phyloP scores from a whole-genome alignment of 2,888 invertebrate genomes.

The Tineola bisselliella region DNA sequence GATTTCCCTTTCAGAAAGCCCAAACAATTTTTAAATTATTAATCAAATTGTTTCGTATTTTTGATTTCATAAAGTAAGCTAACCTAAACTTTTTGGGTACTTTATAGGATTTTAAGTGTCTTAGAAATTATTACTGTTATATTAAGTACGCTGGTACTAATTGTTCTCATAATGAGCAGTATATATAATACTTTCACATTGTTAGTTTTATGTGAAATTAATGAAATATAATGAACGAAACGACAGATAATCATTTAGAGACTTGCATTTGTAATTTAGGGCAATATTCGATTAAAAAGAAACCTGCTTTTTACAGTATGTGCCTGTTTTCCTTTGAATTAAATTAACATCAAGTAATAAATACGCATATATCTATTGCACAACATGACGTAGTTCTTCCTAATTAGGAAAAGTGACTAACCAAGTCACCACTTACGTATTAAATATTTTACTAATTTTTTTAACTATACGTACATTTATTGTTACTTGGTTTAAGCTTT shows the following conservation, averaged over 20 bases:
- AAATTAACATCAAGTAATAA: not conserved
- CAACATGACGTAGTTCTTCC: not conserved
- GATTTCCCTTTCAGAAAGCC: not conserved
- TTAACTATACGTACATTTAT: too few relatives aligned
- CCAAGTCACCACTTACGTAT: too few relatives aligned
- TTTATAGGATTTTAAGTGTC: too few relatives aligned
- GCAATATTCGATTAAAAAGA: not conserved
- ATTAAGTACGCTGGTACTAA: not conserved
- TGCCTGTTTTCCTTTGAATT: not conserved
- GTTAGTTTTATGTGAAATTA: not conserved
- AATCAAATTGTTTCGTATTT: not conserved
- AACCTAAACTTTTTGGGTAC: too few relatives aligned
- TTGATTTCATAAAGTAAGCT: too few relatives aligned
- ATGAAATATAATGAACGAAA: not conserved
- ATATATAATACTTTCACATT: conserved; percentile 2
- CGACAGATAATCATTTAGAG: not conserved
- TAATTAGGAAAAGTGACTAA: not conserved
- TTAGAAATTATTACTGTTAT: not conserved
- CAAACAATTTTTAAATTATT: not conserved
- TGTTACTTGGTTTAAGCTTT: too few relatives aligned
- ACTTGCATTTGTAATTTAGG: not conserved
- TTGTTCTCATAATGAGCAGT: not conserved
- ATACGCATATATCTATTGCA: not conserved
- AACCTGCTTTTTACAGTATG: not conserved
- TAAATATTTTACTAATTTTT: too few relatives aligned